Base-by-base conservation (phyloP, 2,888 invertebrate species). In the Chrysolina oricalcia region DNA sequence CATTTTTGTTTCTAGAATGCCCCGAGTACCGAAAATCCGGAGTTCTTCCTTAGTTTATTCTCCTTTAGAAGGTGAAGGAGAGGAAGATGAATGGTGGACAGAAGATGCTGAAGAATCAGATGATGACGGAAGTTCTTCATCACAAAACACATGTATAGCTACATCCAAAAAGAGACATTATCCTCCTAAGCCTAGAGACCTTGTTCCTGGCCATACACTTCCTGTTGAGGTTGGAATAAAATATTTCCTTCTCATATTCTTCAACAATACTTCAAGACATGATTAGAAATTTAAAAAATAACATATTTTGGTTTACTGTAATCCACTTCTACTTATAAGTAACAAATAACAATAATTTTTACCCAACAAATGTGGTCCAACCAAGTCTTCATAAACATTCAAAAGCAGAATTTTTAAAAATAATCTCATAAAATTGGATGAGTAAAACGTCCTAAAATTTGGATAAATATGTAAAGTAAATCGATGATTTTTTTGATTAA, bases 41-140 rank as follows among this genome's bases (percentile, higher is more conserved):
- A 81, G 80, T 69, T 76, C 81, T 2, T 79, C 81, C 5, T 73
- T 81, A 15, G 76, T 82, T 40, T 81, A 82, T 41, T 35, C 77
- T 0, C 62, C 70, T 59, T 27, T 35, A n/a, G 59, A 78, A 64
- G 72, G 70, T 43, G 59, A 65, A 43, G 86, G 86, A 15, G 83
- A 79, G 35, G 87, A 88, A 77, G 88, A 88, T 67, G 88, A 88
- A 64, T 89, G 88, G 88, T 87, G 86, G 83, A 88, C 88, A 3
- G 88, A 89, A 77, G 88, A 88, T 64, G 86, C 84, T 4, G 87
- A 87, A 66, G 88, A 87, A 69, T 80, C 81, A 1, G 84, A 84
- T 8, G 82, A 82, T 66, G 86, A 87, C 63, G 85, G 84, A 17
- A 87, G 87, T 75, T 70, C 75, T 10, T 84, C 87, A 41, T 85